These are phyloP conservation scores for Microchrysa polita DNA, from an alignment of 2,888 invertebrate genomes.

Conservation along the genomic window DNA sequence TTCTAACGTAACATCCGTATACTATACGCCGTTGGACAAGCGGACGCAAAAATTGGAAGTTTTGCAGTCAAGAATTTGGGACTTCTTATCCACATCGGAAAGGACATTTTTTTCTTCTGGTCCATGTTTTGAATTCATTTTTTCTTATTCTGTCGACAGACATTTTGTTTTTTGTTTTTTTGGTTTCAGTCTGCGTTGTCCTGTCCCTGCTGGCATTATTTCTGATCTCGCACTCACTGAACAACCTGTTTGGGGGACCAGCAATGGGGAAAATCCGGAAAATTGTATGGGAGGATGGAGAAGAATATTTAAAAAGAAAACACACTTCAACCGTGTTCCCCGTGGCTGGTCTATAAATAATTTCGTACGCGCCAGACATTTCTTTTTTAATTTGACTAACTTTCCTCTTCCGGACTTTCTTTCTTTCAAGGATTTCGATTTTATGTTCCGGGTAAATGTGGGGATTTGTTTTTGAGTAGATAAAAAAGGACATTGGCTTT, in stretches of 20 bases:
- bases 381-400: slow-evolving; percentile 64
- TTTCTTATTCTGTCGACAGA: slow-evolving; percentile 3
- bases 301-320: slow-evolving; percentile 28
- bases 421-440: neutral
- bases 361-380: slow-evolving; percentile 68
- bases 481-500: neutral
- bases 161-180: slow-evolving; percentile 38
- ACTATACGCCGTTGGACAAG: slow-evolving; percentile 4
- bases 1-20: neutral
- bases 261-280: too few species aligned
- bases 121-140: slow-evolving; percentile 9
- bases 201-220: slow-evolving; percentile 44
- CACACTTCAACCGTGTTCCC: slow-evolving; percentile 23
- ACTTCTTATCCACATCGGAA: slow-evolving; percentile 16
- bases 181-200: slow-evolving; percentile 32
- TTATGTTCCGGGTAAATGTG: slow-evolving; percentile 21
- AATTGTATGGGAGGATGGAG: too few species aligned
- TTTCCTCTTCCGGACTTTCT: slow-evolving; percentile 53
- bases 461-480: slow-evolving; percentile 14
- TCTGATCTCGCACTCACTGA: slow-evolving; percentile 38
- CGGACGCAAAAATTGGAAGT: neutral
- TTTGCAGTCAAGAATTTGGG: slow-evolving; percentile 9
- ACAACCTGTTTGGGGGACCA: neutral
- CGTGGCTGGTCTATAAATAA: slow-evolving; percentile 55
- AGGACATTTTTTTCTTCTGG: slow-evolving; percentile 39